Evolutionary conservation across 2,888 invertebrate genomes (phyloP), one percentile per base, ranked within the genome.

Genomic region (Diplazon laetatorius): DNA sequence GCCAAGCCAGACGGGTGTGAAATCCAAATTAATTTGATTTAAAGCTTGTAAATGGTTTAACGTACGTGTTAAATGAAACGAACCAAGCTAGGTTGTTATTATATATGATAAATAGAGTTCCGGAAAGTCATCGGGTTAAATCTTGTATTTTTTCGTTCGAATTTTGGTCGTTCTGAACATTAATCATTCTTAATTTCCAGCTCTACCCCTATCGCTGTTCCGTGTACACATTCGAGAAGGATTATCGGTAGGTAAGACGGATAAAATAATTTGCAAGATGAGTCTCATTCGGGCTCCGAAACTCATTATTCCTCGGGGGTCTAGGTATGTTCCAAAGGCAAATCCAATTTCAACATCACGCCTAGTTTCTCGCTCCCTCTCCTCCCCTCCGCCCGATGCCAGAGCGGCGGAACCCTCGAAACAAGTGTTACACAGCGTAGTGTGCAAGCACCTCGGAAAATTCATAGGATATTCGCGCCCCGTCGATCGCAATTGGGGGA

Each of bases 11-110:
- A 84, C 83, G 30, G 84, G 84, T 85, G 85, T 85, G 85, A 86
- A 86, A 86, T 87, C 85, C 83, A 88, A 88, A 86, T 87, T 87
- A 86, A 85, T 85, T 85, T 84, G 83, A 87, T 87, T 87, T 86
- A 87, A 84, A 82, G 85, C 78, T 59, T 55, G 57, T 71, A 59
- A 83, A 80, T 79, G 82, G 66, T 82, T 66, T 63, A 57, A 46
- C 39, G 68, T 55, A n/a, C 39, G 14, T 60, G 60, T 48, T 25
- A 66, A 52, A 16, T 20, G 65, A 22, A 18, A 37, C 50, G 50
- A 81, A 66, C 71, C 59, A 62, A 20, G 22, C 66, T 68, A 72
- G 55, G 72, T 77, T 63, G 73, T 72, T 77, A 83, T 69, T n/a
- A n/a, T n/a, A n/a, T n/a, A n/a, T n/a, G n/a, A 55, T 63, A 69